Evolutionary conservation across 2,888 invertebrate species (phyloP), one percentile per base, ranked within the genome.

Genomic region (Drosophila acutilabella): DNA sequence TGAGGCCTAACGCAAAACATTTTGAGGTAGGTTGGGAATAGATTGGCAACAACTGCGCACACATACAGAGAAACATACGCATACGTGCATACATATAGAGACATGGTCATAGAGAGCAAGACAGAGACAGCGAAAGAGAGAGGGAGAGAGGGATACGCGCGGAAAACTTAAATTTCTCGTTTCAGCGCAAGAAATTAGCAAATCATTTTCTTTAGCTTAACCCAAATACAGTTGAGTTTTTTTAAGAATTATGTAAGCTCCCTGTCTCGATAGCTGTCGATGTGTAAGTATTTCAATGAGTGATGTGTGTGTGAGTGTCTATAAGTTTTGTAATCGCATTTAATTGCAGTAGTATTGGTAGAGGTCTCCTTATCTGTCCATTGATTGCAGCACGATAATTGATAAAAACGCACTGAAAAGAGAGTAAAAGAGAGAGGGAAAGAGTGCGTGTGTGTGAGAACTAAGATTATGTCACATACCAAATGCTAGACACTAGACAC

Each of bases 21-120:
- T 85, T 91, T 91, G 90, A 91, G 90, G 90, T 91, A 91, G 90
- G 90, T 91, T 91, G 90, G 86, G 91, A 91, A 89, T 87, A 89
- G 83, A 80, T 88, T 88, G 85, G 77, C 89, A 86, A 81, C 88
- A 88, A 86, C 86, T 73, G 81, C 68, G 75, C 74, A 66, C 65
- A 88, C 74, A 78, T 64, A 81, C 64, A 78, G 67, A 23, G 23
- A 79, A 48, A 68, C 18, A 53, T 13, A 51, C 54, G 53, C 41
- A 57, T 36, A 44, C 30, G 51, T 11, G 48, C 23, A 30, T 8
- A 30, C 30, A 30, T 30, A 30, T 30, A 30, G 30, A 8, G 6
- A 30, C 30, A 30, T 30, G 30, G 30, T 38, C 38, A 41, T 26
- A 16, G 54, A 47, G 26, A 16, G 42, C 8, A 33, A 16, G 56